Evolutionary conservation across 2,888 invertebrate species (phyloP).

Genomic region (Copidosoma aretas): DNA sequence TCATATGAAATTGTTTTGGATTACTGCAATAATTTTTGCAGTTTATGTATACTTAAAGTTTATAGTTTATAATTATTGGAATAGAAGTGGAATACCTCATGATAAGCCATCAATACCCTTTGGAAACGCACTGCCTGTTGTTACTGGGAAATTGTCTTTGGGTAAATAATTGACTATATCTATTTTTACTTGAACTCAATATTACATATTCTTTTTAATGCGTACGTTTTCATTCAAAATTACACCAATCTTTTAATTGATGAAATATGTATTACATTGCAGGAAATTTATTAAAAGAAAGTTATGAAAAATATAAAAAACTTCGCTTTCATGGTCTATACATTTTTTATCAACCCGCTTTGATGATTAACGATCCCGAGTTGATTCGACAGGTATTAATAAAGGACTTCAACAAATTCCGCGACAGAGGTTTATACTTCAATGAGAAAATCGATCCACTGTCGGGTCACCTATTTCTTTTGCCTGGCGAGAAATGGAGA

Average conservation of each 20-base stretch:
- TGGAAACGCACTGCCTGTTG: not conserved
- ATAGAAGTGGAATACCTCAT: conserved; percentile 11
- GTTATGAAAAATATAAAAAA: conserved; percentile 11
- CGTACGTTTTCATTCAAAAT: too few species aligned
- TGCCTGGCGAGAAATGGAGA: conserved; percentile 70
- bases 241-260: too few species aligned
- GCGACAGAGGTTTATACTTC: conserved; percentile 70
- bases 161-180: not conserved
- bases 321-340: conserved; percentile 68
- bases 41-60: conserved; percentile 17
- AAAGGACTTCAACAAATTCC: conserved; percentile 71
- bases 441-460: conserved; percentile 70
- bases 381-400: conserved; percentile 68
- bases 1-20: not conserved
- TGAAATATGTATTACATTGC: not conserved
- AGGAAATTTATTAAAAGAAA: conserved; percentile 11
- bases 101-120: conserved; percentile 1
- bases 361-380: conserved; percentile 70
- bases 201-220: too few species aligned
- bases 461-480: conserved; percentile 68
- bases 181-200: too few species aligned
- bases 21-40: not conserved
- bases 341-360: conserved; percentile 68
- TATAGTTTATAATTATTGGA: conserved; percentile 20
- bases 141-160: not conserved